phyloP scores from a whole-genome alignment of 2,888 invertebrate species.

The Lasiommata megera region DNA sequence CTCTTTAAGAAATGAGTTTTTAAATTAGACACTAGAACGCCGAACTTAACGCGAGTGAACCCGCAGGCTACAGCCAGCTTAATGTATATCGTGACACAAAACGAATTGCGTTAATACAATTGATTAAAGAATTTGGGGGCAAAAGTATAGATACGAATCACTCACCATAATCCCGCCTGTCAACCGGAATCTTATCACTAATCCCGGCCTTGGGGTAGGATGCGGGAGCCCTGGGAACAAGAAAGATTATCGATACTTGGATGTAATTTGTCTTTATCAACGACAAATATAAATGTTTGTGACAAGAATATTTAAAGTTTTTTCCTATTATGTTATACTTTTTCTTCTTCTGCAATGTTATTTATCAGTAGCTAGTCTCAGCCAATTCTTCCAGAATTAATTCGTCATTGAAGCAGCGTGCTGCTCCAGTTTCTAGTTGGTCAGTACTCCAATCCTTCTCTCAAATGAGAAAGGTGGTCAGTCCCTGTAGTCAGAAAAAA shows the following conservation, averaged over 20 bases:
- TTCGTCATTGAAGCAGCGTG: no score
- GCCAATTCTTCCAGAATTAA: no score
- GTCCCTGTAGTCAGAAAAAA: no score
- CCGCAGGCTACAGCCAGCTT: neutral
- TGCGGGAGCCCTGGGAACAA: slow-evolving; percentile 35
- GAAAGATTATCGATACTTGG: slow-evolving; percentile 40
- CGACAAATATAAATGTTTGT: slow-evolving; percentile 11
- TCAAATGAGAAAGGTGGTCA: no score
- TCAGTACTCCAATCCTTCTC: no score
- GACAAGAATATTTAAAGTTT: neutral
- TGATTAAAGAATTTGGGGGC: slow-evolving; percentile 15
- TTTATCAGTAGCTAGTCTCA: no score
- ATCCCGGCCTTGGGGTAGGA: slow-evolving; percentile 39
- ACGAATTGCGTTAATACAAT: slow-evolving; percentile 15
- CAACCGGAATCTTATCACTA: slow-evolving; percentile 38
- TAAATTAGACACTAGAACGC: no score
- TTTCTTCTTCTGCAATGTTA: no score
- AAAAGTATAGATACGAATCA: slow-evolving; percentile 39
- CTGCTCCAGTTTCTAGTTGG: no score
- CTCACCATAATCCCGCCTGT: slow-evolving; percentile 50
- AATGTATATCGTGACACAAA: neutral
- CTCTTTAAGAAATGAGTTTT: no score
- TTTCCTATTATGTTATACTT: no score
- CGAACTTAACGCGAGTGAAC: no score
- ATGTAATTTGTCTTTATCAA: slow-evolving; percentile 25